Evolutionary conservation across 2,888 invertebrate species (phyloP).

Genomic region (Microplitis deprimator): DNA sequence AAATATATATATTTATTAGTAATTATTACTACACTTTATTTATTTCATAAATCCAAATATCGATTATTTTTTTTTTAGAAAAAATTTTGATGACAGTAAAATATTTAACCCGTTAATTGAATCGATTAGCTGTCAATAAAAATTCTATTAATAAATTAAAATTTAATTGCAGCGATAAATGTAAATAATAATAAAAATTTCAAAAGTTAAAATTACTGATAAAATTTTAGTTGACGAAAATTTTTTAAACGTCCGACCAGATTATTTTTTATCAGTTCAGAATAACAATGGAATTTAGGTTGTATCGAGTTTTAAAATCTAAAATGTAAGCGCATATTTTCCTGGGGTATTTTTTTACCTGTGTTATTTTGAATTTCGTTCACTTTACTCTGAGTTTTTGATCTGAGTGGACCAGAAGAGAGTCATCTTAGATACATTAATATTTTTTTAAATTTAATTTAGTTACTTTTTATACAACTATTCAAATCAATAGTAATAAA

Average conservation of each 20-base stretch:
- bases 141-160: neutral
- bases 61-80: neutral
- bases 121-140: neutral
- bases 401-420: neutral
- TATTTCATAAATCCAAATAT: neutral
- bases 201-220: neutral
- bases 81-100: neutral
- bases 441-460: neutral
- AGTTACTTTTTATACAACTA: neutral
- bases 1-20: neutral
- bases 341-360: neutral
- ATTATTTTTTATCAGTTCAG: neutral
- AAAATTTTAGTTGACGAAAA: neutral
- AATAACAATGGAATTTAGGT: neutral
- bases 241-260: neutral
- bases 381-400: neutral
- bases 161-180: neutral
- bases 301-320: neutral
- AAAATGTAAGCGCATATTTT: neutral
- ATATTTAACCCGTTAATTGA: neutral
- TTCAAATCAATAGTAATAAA: neutral
- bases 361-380: neutral
- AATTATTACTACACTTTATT: neutral
- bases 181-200: neutral
- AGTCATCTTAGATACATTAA: neutral